phyloP scores from a whole-genome alignment of 2,888 invertebrate genomes.

The Drosophila paramelanica region DNA sequence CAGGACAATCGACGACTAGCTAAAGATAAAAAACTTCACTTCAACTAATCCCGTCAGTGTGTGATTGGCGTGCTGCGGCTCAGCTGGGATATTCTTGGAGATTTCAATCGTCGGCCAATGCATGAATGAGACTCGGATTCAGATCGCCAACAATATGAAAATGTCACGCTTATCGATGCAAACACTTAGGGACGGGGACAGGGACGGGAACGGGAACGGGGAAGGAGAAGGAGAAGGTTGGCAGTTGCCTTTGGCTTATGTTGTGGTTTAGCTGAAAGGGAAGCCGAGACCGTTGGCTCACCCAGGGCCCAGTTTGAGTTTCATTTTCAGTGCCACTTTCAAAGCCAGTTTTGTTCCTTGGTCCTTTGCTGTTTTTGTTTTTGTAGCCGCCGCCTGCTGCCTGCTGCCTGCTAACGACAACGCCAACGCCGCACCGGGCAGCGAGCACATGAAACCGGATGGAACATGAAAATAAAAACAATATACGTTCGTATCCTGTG shows the following conservation, averaged over 20 bases:
- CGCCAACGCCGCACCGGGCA: conserved; percentile 27
- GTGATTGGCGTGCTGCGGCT: conserved; percentile 78
- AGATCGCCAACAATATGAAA: conserved; percentile 81
- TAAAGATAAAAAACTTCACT: conserved; percentile 55
- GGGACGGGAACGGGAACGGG: conserved; percentile 6
- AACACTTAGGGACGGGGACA: conserved; percentile 4
- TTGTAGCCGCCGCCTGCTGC: conserved; percentile 34
- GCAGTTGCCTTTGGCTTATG: conserved; percentile 48
- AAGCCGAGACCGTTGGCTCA: conserved; percentile 56
- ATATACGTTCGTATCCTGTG: conserved; percentile 72
- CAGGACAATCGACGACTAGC: conserved; percentile 27
- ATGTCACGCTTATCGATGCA: conserved; percentile 83
- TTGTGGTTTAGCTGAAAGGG: conserved; percentile 71
- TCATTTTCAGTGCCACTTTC: conserved; percentile 27
- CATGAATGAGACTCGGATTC: conserved; percentile 53
- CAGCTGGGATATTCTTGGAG: conserved; percentile 41
- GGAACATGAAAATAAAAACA: conserved; percentile 74
- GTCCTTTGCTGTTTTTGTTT: conserved; percentile 42
- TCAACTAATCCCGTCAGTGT: conserved; percentile 81
- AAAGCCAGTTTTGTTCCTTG: conserved; percentile 4
- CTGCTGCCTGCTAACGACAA: conserved; percentile 9
- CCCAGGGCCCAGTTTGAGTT: conserved; percentile 48
- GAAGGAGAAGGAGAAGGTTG: conserved; percentile 23
- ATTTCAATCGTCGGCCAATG: conserved; percentile 61
- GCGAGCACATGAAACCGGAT: conserved; percentile 66